Base-by-base conservation (phyloP, 2,797 vertebrate species). In the Pampus argenteus region DNA sequence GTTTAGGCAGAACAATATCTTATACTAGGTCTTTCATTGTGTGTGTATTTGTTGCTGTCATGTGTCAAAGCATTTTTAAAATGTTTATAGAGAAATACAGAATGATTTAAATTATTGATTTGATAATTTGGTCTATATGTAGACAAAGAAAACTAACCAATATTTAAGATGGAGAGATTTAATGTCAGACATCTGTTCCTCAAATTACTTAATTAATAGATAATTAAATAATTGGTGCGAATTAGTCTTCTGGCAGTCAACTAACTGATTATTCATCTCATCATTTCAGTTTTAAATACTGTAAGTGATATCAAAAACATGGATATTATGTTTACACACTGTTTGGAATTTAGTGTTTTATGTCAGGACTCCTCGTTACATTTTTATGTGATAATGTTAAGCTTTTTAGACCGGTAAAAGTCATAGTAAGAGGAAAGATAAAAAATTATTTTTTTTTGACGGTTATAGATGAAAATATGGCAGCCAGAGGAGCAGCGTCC, bases 391-490 rank as follows among this genome's bases (percentile, higher is more conserved):
- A 26, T 29, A 38, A 63, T 22, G 10, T 25, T 18, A n/a, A 15
- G 4, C 22, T 18, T 38, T 66, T 18, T 10, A 28, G 36, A 3
- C 4, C 3, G n/a, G 11, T 47, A 31, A 55, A 52, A 14, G 9
- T 0, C 50, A 14, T 15, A 34, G 14, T 63, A 26, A 25, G 34
- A 49, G 0, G 22, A 7, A 18, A 52, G 1, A n/a, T 3, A 23
- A 57, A 58, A 48, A 15, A 42, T 23, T 69, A 23, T 22, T 1
- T 3, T 64, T 66, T 66, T 59, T 23, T n/a, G n/a, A 40, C 76
- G 22, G 77, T 86, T 70, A 60, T 91, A 97, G 95, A 92, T 95
- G 51, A 90, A 86, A 94, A 89, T 76, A 97, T 97, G 96, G 94
- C 96, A 77, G 93, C 92, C 58, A 92, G 74, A 81, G 94, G 87